Evolutionary conservation across 2,888 invertebrate genomes (phyloP), one percentile per base, ranked within the genome.

Genomic region (Seira sanloemensis): DNA sequence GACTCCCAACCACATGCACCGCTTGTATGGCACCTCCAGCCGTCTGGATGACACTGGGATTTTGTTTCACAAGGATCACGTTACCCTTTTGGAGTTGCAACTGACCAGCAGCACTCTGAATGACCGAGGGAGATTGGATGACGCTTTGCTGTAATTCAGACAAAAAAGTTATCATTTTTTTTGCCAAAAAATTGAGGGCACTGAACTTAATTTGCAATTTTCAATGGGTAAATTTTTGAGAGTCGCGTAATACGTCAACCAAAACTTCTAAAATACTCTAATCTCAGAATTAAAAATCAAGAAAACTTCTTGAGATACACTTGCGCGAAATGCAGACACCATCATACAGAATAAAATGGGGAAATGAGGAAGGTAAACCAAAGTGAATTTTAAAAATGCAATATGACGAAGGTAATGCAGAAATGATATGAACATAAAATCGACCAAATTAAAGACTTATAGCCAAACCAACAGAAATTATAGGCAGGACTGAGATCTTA

Each of bases 101-200:
- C 90, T 96, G 95, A 91, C 95, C 95, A 90, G 96, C 94, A 88
- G 97, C 96, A 87, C 97, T 96, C 93, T 98, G 98, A 91, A 98
- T 98, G 76, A 98, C 98, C 89, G 97, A 97, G 91, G 97, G 97
- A 88, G 97, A 96, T 92, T 98, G 98, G 91, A 98, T 98, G 88
- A 98, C 98, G 90, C 97, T 97, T 92, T 98, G 97, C 88, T 97
- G 97, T 95, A 97, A 93, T n/a, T 18, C 58, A 58, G n/a, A n/a
- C n/a, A n/a, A n/a, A n/a, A n/a, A n/a, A n/a, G n/a, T n/a, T n/a
- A n/a, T n/a, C n/a, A n/a, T n/a, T n/a, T n/a, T n/a, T n/a, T n/a
- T n/a, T n/a, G n/a, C n/a, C n/a, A n/a, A n/a, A n/a, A n/a, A n/a
- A n/a, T n/a, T n/a, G n/a, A n/a, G n/a, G n/a, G n/a, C n/a, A n/a